phyloP scores from a whole-genome alignment of 2,797 vertebrate genomes.

The Petrocephalus schoutedeni region DNA sequence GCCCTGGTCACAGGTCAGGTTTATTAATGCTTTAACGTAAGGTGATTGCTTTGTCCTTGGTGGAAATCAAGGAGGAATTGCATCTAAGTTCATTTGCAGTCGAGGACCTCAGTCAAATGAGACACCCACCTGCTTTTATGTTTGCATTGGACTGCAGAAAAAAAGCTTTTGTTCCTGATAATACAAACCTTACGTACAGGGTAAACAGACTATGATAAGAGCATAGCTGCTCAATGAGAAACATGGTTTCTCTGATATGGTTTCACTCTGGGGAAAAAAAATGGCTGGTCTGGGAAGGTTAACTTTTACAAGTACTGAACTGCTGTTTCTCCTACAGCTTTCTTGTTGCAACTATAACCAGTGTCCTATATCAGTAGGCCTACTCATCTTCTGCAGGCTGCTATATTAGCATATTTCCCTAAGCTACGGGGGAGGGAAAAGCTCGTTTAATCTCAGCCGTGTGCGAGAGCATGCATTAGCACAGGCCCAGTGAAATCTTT shows the following conservation, averaged over 20 bases:
- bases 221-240: not conserved
- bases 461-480: slow-evolving; percentile 1
- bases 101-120: not conserved
- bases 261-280: not conserved
- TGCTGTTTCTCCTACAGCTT: not conserved
- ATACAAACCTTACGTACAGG: not conserved
- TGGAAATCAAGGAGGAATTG: not conserved
- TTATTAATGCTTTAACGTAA: not conserved
- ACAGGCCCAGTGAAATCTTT: slow-evolving; percentile 18
- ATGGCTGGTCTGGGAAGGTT: not conserved
- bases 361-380: slow-evolving; percentile 9
- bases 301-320: not conserved
- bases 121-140: slow-evolving; percentile 5
- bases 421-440: not conserved
- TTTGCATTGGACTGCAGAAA: not conserved
- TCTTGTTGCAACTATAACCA: not conserved
- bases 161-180: slow-evolving; percentile 10
- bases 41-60: not conserved
- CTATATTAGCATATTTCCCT: slow-evolving; percentile 6
- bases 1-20: not conserved
- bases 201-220: slow-evolving; percentile 3
- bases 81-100: not conserved
- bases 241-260: not conserved
- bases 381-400: not conserved
- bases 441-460: slow-evolving; percentile 15